These are phyloP conservation scores for Zosterops borbonicus DNA, from an alignment of 2,113 vertebrate species.

Conservation along the genomic window DNA sequence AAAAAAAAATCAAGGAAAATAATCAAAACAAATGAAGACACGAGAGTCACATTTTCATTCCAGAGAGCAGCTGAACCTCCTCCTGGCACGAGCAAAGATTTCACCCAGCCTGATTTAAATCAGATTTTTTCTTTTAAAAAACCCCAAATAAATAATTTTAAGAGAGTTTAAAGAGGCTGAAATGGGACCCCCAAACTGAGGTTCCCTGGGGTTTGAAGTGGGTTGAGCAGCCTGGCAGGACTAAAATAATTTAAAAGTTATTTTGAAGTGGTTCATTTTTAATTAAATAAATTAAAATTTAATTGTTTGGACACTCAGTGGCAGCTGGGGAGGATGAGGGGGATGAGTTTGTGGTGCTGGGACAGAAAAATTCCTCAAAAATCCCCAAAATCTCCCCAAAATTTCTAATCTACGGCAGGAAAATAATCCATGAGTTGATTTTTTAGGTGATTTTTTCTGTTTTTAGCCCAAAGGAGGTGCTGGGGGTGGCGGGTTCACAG, in stretches of 20 bases:
- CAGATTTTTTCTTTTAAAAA: not conserved
- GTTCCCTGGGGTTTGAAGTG: rapidly evolving
- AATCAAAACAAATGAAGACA: not conserved
- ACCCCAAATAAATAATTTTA: rapidly evolving
- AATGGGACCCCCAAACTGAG: rapidly evolving
- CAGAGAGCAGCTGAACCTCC: rapidly evolving
- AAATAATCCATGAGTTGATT: rapidly evolving
- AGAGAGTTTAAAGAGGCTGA: not conserved
- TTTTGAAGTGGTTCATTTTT: not conserved
- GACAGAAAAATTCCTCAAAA: not conserved
- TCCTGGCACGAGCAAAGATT: no score
- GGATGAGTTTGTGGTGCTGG: not conserved
- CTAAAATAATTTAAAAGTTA: rapidly evolving
- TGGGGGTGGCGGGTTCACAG: not conserved
- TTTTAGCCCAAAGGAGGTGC: not conserved
- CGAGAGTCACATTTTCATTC: rapidly evolving
- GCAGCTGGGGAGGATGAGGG: not conserved
- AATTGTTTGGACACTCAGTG: not conserved
- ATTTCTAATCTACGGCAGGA: not conserved
- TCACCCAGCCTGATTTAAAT: not conserved
- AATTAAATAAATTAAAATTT: not conserved
- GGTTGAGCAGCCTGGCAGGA: not conserved
- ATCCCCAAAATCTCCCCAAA: rapidly evolving
- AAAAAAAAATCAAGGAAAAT: not conserved
- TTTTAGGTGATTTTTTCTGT: not conserved